These are phyloP conservation scores for Nothocercus nigrocapillus DNA, from an alignment of 2,113 vertebrate genomes.

Conservation along the genomic window DNA sequence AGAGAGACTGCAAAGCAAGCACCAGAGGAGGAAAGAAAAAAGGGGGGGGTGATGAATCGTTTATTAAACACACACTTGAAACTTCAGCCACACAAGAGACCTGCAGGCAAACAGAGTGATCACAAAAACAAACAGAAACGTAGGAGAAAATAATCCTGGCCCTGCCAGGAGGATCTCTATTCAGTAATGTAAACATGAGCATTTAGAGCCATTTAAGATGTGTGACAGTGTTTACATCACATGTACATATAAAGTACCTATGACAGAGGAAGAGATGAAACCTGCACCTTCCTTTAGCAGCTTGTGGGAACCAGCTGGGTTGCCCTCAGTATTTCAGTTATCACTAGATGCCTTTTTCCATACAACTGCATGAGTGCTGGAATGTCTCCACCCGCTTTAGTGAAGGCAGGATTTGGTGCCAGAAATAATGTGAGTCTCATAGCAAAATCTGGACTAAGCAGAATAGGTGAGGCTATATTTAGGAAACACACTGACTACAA, in stretches of 20 bases:
- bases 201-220: background rate
- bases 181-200: background rate
- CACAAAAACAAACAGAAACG: background rate
- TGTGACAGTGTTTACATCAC: background rate
- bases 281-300: background rate
- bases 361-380: background rate
- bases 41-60: background rate
- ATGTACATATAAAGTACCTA: background rate
- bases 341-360: background rate
- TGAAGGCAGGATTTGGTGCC: background rate
- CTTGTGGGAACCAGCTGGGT: background rate
- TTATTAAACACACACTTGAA: slow-evolving; percentile 24
- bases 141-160: background rate
- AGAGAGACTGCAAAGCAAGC: slow-evolving; percentile 13
- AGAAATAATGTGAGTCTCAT: background rate
- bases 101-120: background rate
- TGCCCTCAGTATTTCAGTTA: background rate
- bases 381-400: background rate
- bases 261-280: background rate
- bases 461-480: background rate
- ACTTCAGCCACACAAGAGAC: background rate
- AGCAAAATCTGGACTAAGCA: background rate
- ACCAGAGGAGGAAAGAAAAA: background rate
- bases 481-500: background rate
- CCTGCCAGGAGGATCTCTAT: background rate